Base-by-base conservation (phyloP, 2,113 vertebrate species). In the Aptenodytes patagonicus region DNA sequence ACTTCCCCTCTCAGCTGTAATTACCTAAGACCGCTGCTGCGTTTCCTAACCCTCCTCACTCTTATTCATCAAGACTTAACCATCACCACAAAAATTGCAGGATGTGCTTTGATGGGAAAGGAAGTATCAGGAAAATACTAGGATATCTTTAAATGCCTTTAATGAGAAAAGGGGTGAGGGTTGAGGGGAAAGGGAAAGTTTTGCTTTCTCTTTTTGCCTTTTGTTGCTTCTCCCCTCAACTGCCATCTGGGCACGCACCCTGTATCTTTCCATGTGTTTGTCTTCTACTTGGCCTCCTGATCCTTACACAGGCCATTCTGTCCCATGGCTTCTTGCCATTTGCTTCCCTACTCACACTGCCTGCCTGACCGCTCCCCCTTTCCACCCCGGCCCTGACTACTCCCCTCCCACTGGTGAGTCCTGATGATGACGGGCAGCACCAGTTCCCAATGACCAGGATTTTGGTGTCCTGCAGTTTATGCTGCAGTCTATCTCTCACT, bases 31-130 rank as follows among this genome's bases (percentile, higher is more conserved):
- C 52, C 0, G 0, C 76, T 6, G 4, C 69, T 44, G 66, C 11
- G 6, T 87, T 86, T 86, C 90, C 91, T 69, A 60, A 57, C n/a
- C 40, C 75, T 81, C 31, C 75, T 87, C 58, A 13, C 80, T 81
- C 61, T 40, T 64, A 21, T 11, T 95, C 89, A 80, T 89, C 82
- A 86, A 76, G 77, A 65, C 9, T 80, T 57, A 36, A 36, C 58
- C 44, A 40, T 83, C 72, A 42, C 76, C 66, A 60, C 89, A 85
- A 61, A 93, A 97, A 90, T 47, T 83, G 58, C 87, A 95, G 88
- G 86, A 94, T 93, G 52, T 89, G 54, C 31, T 90, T 79, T 86
- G 68, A 75, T 90, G 32, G 90, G 51, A 91, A 92, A 87, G 89
- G 69, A 92, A 95, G 54, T 55, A 28, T n/a, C 36, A 81, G 64